Base-by-base conservation (phyloP, 2,797 vertebrate genomes). In the Semotilus atromaculatus region DNA sequence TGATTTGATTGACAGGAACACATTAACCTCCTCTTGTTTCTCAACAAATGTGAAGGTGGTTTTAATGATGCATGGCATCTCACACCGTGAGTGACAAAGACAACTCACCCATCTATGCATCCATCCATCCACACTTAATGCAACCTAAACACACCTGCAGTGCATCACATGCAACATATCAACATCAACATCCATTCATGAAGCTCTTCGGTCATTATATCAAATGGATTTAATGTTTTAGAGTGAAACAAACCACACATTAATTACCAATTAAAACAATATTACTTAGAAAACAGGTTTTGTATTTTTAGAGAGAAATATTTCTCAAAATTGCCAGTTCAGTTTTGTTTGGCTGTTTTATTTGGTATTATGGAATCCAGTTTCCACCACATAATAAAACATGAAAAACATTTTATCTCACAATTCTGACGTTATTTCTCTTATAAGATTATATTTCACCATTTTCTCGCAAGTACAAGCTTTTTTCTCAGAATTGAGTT, bases 1-100 rank as follows among this genome's bases (percentile, higher is more conserved):
- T 11, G 29, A 62, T 81, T 18, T 77, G 80, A 89, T 67, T 66
- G 75, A 75, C 55, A 5, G 72, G 38, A 77, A 31, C 83, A 80
- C 38, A 74, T 86, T 87, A 81, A 83, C 67, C 77, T 67, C 73
- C 67, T 60, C 51, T 34, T 62, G 51, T 72, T 88, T 73, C 66
- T 79, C 75, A 58, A 55, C 51, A 71, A 62, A 83, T 76, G 81
- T 79, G 51, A 73, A 83, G 67, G 71, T 84, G 70, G 6, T 40
- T 80, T 74, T 81, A 83, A 88, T 73, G 68, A 53, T 43, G 64
- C 64, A 43, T 72, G 80, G 55, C 73, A 40, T 7, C 38, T 55
- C 31, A 29, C 51, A 58, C 29, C 31, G 9, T 43, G 70, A 84
- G 38, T 60, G 48, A 78, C 80, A 85, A 68, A 58, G 60, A 71